Evolutionary conservation across 2,888 invertebrate species (phyloP), one percentile per base, ranked within the genome.

Genomic region (Hyalella azteca): DNA sequence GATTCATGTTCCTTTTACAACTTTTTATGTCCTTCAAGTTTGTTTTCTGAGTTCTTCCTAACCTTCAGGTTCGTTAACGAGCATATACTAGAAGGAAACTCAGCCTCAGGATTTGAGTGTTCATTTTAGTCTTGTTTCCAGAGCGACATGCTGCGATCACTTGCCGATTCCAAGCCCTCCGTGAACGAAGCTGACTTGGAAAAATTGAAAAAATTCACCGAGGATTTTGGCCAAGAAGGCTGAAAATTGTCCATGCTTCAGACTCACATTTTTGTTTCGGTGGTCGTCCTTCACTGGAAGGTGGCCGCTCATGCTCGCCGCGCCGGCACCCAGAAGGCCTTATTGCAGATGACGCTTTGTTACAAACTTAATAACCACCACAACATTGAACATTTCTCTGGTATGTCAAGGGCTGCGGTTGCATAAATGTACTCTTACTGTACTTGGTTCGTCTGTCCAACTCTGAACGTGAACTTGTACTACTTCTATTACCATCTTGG

Each of bases 211-310:
- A 95, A 97, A 88, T 99, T 99, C 89, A 97, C 95, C 89, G 93
- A 95, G 87, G 98, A 99, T 89, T 99, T 99, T 89, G 99, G 99
- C 45, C 97, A 98, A 89, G 98, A 99, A 89, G 98, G 98, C 88
- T 95, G 93, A 90, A 78, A 29, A 76, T 32, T 41, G 22, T n/a
- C n/a, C 32, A 19, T 9, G 66, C 66, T 9, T 66, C 66, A 19
- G 2, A 36, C 36, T 7, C 36, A 29, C 39, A 29, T 19, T 36
- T 66, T 36, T 66, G 54, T 66, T 36, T 66, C 54, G 54, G 29
- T 66, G 66, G 36, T 36, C 36, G 66, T 66, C 19, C 19, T 36
- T 66, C 36, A 19, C 66, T 22, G 32, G 4, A 29, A 36, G 36
- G 5, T 9, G 15, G 9, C 29, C 9, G 19, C 66, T 36, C 5